Evolutionary conservation across 2,888 invertebrate genomes (phyloP).

Genomic region (Diarsia mendica): DNA sequence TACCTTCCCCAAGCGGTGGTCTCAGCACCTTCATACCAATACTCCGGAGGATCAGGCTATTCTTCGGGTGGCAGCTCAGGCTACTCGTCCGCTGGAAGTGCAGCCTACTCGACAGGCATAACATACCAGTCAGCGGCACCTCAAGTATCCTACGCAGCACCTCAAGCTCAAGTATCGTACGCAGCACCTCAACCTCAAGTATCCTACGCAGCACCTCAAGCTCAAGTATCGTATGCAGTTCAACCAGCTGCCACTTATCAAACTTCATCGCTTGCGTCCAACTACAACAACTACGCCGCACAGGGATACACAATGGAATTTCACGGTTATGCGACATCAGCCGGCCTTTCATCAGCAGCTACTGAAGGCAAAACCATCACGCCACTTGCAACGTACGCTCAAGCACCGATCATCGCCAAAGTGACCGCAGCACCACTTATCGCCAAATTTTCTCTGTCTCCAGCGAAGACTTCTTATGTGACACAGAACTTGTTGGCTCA

Average conservation of each 20-base stretch:
- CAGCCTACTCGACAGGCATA: conserved; percentile 69
- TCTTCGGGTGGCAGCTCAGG: conserved; percentile 58
- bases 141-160: conserved; percentile 80
- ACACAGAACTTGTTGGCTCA: conserved; percentile 81
- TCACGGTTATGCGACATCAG: conserved; percentile 90
- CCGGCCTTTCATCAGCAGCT: conserved; percentile 85
- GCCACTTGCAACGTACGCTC: conserved; percentile 85
- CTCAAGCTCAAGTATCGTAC: conserved; percentile 77
- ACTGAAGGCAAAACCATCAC: conserved; percentile 79
- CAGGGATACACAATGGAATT: conserved; percentile 79
- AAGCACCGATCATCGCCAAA: conserved; percentile 89
- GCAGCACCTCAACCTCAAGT: conserved; percentile 73
- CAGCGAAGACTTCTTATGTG: conserved; percentile 79
- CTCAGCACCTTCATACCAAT: conserved; percentile 64
- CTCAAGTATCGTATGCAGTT: conserved; percentile 76
- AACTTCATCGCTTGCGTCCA: conserved; percentile 68
- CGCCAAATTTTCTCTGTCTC: conserved; percentile 79
- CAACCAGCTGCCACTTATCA: conserved; percentile 75
- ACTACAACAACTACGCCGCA: conserved; percentile 70
- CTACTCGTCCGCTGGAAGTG: conserved; percentile 65
- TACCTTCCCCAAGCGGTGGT: conserved; percentile 64
- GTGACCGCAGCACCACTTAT: conserved; percentile 86
- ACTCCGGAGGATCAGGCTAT: conserved; percentile 59
- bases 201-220: conserved; percentile 78
- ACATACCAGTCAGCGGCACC: conserved; percentile 77